These are phyloP conservation scores for Alethe castanea DNA, from an alignment of 2,113 vertebrate species.

Conservation along the genomic window DNA sequence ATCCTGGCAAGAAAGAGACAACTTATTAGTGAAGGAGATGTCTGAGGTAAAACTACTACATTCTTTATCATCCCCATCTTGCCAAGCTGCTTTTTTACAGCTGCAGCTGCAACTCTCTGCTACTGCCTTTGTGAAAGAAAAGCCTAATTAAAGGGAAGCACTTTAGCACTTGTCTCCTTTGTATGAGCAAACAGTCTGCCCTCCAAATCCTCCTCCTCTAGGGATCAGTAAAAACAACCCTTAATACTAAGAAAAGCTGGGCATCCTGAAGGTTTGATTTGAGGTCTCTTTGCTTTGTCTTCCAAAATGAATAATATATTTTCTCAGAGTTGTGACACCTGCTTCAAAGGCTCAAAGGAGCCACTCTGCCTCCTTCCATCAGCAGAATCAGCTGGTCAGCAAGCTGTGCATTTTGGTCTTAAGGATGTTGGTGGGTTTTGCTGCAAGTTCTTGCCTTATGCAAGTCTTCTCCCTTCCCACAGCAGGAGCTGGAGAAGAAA, in stretches of 20 bases:
- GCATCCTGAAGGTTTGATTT: not conserved
- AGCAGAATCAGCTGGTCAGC: constrained; percentile 18
- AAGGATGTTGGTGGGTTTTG: not conserved
- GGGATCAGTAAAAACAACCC: not conserved
- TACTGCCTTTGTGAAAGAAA: not conserved
- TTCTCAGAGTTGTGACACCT: not conserved
- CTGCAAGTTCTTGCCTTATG: not conserved
- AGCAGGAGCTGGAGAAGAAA: not conserved
- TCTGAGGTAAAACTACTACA: not conserved
- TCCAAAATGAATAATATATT: not conserved
- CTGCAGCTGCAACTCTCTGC: not conserved
- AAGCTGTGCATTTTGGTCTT: not conserved
- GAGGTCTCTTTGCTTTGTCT: not conserved
- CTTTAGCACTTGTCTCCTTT: not conserved
- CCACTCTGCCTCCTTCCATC: not conserved
- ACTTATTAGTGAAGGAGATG: not conserved
- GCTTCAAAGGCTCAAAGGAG: not conserved
- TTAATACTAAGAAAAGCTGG: not conserved
- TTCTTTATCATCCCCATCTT: not conserved
- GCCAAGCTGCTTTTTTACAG: not conserved
- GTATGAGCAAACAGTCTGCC: not conserved
- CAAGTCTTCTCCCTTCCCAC: not conserved
- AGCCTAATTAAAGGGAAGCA: not conserved
- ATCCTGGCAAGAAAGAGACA: not conserved
- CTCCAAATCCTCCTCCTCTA: not conserved